Evolutionary conservation across 37 sponge, comb jelly and placozoan species (phyloP).

Genomic region (Cladorhizidae sp.): DNA sequence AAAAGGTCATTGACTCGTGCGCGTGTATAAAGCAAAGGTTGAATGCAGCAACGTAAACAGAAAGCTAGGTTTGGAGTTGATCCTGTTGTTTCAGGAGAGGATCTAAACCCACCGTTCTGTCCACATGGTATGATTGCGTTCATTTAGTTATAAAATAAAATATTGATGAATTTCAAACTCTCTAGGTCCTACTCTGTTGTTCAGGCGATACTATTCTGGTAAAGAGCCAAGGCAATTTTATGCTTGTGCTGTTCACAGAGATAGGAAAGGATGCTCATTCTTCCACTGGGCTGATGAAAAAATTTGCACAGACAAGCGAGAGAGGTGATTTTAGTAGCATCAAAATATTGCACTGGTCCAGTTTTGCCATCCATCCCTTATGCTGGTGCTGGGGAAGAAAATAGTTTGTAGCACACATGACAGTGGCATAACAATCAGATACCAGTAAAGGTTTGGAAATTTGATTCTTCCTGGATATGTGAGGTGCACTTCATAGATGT

Average conservation of each 20-base stretch:
- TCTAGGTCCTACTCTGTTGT: slow-evolving; percentile 88
- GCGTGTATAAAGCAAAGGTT: too few species aligned
- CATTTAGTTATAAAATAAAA: not conserved
- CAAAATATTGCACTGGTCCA: too few species aligned
- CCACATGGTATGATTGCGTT: slow-evolving; percentile 57
- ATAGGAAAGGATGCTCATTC: slow-evolving; percentile 83
- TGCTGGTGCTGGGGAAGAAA: too few species aligned
- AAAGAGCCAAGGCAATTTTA: slow-evolving; percentile 76
- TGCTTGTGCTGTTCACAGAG: slow-evolving; percentile 88
- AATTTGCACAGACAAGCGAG: slow-evolving; percentile 46
- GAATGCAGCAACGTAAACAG: too few species aligned
- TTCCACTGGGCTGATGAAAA: slow-evolving; percentile 85
- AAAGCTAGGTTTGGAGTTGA: slow-evolving; percentile 39
- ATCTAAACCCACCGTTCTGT: slow-evolving; percentile 52
- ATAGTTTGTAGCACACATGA: too few species aligned
- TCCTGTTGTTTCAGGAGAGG: slow-evolving; percentile 7
- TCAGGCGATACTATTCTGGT: slow-evolving; percentile 73
- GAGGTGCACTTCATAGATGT: too few species aligned
- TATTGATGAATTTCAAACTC: not conserved
- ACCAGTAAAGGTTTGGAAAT: too few species aligned
- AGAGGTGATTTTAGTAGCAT: slow-evolving; percentile 19
- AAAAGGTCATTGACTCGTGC: too few species aligned
- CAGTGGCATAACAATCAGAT: too few species aligned
- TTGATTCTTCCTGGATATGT: too few species aligned
- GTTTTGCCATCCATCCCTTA: too few species aligned